Evolutionary conservation across 2,113 vertebrate species (phyloP).

Genomic region (Nestor notabilis): DNA sequence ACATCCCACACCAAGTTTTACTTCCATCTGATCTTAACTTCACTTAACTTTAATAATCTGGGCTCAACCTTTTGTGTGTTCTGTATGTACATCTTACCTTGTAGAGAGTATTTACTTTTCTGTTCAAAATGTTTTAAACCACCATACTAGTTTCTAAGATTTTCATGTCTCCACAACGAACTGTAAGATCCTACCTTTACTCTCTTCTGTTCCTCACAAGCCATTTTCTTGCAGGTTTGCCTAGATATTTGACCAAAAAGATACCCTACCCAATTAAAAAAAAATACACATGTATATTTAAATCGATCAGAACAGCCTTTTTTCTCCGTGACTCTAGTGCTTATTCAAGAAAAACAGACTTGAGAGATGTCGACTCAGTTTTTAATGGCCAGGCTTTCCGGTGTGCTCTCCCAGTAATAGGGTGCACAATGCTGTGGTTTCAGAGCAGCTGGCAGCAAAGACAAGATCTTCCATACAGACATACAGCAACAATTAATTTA

Average conservation of each 20-base stretch:
- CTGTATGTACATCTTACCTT: not conserved
- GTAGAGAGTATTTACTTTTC: not conserved
- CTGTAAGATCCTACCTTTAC: not conserved
- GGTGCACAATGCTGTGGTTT: not conserved
- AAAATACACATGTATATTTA: not conserved
- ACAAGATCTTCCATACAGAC: not conserved
- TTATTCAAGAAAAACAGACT: not conserved
- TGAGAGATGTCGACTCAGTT: not conserved
- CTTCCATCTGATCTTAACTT: not conserved
- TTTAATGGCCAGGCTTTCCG: not conserved
- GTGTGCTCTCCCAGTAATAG: not conserved
- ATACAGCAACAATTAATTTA: not conserved
- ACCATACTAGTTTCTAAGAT: not conserved
- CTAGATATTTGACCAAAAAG: not conserved
- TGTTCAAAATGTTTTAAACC: not conserved
- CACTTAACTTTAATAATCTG: not conserved
- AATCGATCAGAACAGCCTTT: not conserved
- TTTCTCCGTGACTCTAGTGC: not conserved
- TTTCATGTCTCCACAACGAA: not conserved
- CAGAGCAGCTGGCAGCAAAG: not conserved
- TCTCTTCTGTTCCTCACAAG: not conserved
- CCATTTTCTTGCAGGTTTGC: not conserved
- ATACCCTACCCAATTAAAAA: not conserved
- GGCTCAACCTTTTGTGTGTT: not conserved
- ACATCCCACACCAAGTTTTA: not conserved